Base-by-base conservation (phyloP, 1,140 invertebrate genomes). In the Anoplophora glabripennis region DNA sequence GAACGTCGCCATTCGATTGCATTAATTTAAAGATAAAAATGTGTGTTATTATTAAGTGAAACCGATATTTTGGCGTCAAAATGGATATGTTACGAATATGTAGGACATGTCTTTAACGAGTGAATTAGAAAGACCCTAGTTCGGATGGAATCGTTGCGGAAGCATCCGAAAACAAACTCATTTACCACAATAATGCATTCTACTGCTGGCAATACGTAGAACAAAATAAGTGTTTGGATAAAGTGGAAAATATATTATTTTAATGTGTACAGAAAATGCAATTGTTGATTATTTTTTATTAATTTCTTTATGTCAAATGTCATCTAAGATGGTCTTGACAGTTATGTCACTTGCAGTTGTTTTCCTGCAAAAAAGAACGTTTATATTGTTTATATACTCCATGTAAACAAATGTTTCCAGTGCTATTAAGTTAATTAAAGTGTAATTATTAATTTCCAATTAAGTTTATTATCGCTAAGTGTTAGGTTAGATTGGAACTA, bases 1-100 rank as follows among this genome's bases (percentile, higher is more conserved):
- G 65, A 72, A 74, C 70, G 65, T 72, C 71, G 69, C 69, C 68
- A 74, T 75, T 75, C 64, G 66, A 70, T 69, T 70, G 63, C 63
- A 71, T 68, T 71, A 69, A 67, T 49, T 68, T 63, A 58, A 61
- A 61, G 59, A 69, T 63, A 55, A 68, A 63, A 63, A 67, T 66
- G 60, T 61, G 63, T 63, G 61, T 61, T 61, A 67, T 49, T 41
- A 36, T 60, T 44, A 37, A 54, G 62, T 63, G 56, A 57, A 60
- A 21, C 38, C 4, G 14, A 40, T 38, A 48, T 18, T 48, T 56
- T 34, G 34, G 28, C 14, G 38, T 9, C 28, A 41, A 42, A 52
- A 48, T 48, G 56, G 41, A 18, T 28, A 12, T 18, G 21, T 7
- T 45, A 52, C 14, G 18, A 38, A 36, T 8, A 11, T 28, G 51